Conservation (phyloP, 2,797 vertebrate species). For the Lagocephalus sceleratus region DNA sequence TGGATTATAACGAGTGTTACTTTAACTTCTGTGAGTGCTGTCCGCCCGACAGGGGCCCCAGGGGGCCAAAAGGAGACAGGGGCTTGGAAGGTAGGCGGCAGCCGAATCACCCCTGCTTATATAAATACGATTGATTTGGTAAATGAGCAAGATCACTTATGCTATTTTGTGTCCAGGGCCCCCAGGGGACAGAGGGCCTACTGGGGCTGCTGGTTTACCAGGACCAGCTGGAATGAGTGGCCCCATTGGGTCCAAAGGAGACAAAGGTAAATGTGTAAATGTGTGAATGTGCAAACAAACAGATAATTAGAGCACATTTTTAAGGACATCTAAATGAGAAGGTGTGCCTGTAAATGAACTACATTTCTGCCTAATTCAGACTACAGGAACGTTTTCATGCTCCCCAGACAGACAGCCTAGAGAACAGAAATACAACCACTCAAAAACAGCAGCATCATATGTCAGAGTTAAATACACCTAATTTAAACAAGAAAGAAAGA, state of each 20-base stretch:
- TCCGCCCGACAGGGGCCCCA: slow-evolving; percentile 76
- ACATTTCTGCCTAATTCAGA: no score
- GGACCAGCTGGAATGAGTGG: slow-evolving; percentile 73
- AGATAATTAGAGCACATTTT: no score
- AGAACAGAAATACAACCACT: no score
- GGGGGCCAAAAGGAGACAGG: slow-evolving; percentile 79
- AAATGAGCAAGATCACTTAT: not conserved
- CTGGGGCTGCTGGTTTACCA: slow-evolving; percentile 77
- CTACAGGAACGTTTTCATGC: no score
- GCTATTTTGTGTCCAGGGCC: slow-evolving; percentile 68
- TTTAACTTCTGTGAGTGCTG: slow-evolving; percentile 97
- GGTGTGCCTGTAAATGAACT: no score
- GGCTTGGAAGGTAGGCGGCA: slow-evolving; percentile 81
- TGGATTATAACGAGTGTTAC: slow-evolving; percentile 88
- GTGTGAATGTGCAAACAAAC: not conserved
- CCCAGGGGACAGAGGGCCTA: slow-evolving; percentile 81
- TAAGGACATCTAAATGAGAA: no score
- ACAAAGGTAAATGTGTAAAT: slow-evolving; percentile 64
- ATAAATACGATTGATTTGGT: not conserved
- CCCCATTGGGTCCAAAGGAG: slow-evolving; percentile 72
- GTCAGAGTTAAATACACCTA: no score
- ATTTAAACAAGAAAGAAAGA: no score
- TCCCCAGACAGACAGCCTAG: no score
- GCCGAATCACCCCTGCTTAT: not conserved
- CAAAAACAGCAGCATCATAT: no score